Evolutionary conservation across 2,888 invertebrate genomes (phyloP), one percentile per base, ranked within the genome.

Genomic region (Caenorhabditis macrosperma): DNA sequence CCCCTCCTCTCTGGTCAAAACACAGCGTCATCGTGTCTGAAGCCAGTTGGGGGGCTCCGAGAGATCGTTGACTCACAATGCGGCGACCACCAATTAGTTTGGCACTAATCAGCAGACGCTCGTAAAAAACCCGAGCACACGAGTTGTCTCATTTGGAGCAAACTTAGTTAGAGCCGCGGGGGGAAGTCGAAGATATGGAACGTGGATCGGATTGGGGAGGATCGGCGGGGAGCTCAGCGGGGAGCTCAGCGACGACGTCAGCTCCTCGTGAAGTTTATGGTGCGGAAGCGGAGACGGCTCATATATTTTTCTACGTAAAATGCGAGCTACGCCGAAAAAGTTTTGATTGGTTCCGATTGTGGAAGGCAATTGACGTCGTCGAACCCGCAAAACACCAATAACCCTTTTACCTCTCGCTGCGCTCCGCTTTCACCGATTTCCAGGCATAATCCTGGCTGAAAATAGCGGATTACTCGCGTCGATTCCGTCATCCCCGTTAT

Each of bases 271-370:
- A 63, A 28, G 28, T 57, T 55, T 55, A 64, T 72, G 38, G 55
- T n/a, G 46, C 46, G 60, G 69, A 61, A 69, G 54, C 30, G 50
- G 46, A 71, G 63, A 71, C 33, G 71, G 63, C 71, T 63, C 71
- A 55, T 71, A 63, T 35, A 46, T 41, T 71, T 60, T 33, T 10
- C n/a, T n/a, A n/a, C n/a, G n/a, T n/a, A n/a, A n/a, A n/a, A n/a
- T n/a, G n/a, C n/a, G n/a, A n/a, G n/a, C n/a, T n/a, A n/a, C n/a
- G n/a, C 15, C 41, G 33, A n/a, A 54, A 55, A 71, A 63, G 28
- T 57, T 57, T 61, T 55, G 54, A 63, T 61, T 71, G 71, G 71
- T 71, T 71, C 55, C 61, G 46, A 35, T 46, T 20, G 46, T 7
- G 2, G n/a, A n/a, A n/a, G 33, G 30, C 55, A 33, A 52, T 61